phyloP scores from a whole-genome alignment of 2,797 vertebrate genomes.

The Sebastes goodei region DNA sequence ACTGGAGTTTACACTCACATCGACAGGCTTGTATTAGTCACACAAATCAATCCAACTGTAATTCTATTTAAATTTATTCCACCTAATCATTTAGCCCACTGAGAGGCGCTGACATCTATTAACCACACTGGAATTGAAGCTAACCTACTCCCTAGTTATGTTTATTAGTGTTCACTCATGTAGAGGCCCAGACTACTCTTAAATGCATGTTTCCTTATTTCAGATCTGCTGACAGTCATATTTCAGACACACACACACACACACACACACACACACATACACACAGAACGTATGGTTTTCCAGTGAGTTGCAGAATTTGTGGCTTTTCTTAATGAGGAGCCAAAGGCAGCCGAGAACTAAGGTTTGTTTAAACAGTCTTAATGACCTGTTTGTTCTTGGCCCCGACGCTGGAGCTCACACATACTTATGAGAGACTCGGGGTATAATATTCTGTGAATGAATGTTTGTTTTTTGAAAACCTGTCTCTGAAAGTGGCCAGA shows the following conservation, averaged over 20 bases:
- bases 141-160: constrained; percentile 50
- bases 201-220: constrained; percentile 48
- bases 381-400: constrained; percentile 80
- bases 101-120: constrained; percentile 60
- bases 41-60: constrained; percentile 48
- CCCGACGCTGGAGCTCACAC: constrained; percentile 56
- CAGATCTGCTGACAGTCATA: constrained; percentile 53
- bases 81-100: constrained; percentile 39
- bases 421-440: constrained; percentile 57
- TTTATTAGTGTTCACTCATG: constrained; percentile 58
- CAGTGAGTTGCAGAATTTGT: constrained; percentile 35
- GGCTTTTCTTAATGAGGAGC: constrained; percentile 62
- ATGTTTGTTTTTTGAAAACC: constrained; percentile 65
- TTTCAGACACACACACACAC: constrained; percentile 37
- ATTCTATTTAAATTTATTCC: constrained; percentile 41
- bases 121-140: constrained; percentile 48
- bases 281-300: constrained; percentile 49
- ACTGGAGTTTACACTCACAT: neutral
- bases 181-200: constrained; percentile 32
- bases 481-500: constrained; percentile 65
- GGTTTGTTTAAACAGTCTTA: constrained; percentile 77
- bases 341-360: constrained; percentile 57
- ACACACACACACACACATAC: constrained; percentile 21
- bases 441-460: constrained; percentile 61
- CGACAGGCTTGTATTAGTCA: constrained; percentile 24